Evolutionary conservation across 2,113 vertebrate genomes (phyloP), one percentile per base, ranked within the genome.

Genomic region (Oxyura jamaicensis): DNA sequence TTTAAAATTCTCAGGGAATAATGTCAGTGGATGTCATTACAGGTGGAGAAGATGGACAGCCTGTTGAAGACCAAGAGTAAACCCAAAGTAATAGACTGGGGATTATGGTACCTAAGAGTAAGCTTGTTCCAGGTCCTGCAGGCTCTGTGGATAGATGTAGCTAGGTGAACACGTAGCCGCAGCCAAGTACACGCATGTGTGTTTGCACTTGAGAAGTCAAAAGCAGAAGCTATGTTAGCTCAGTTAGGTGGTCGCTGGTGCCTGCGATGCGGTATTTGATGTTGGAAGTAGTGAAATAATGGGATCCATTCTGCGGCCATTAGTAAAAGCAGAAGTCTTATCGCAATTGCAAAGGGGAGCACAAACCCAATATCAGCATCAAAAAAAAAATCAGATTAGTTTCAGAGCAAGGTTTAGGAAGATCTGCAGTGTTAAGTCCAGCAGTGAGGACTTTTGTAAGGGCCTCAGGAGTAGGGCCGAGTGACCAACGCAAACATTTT

Each of bases 401-500:
- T 67, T 77, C 33, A 9, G 68, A 84, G 52, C 42, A n/a, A 33
- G 21, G 36, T 68, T 41, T 29, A 48, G 53, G 78, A 15, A 35
- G 63, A 78, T 20, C 86, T 67, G 50, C 74, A 71, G 4, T 2
- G 1, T 50, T 12, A 56, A 69, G 28, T 50, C 36, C 71, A 62
- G 28, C 1, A 13, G 18, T 6, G 67, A 86, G 80, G 74, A 33
- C 3, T 0, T 90, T 36, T 35, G 15, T 50, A 9, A 73, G 21
- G n/a, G 77, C 60, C 55, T 62, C 41, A 5, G 33, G 72, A 84
- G 35, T 12, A 28, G n/a, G 36, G 42, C 53, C 79, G 81, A 69
- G 74, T 80, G 93, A 75, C 81, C 71, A 83, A 44, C 67, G 35
- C 71, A 71, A 93, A 95, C 11, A 18, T 89, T 95, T 83, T 79